A percentile compares a stretch with the other conserved stretches of the same genome.
Conservation (phyloP, 2,797 vertebrate species). For the Coilia nasus region DNA sequence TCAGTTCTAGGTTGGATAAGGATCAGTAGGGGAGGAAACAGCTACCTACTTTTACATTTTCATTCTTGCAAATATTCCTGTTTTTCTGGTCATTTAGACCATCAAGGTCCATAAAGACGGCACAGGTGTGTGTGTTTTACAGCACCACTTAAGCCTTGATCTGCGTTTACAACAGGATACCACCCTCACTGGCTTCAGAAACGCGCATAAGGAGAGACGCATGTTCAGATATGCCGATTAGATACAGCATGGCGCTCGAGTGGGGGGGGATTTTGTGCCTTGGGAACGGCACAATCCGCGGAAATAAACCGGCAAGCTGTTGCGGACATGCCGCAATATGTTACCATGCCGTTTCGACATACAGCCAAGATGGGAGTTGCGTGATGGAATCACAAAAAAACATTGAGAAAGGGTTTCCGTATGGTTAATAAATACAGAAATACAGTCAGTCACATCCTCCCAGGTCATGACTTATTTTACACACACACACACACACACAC, state of each 20-base stretch:
- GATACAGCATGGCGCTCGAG: neutral
- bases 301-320: neutral
- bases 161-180: no score
- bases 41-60: neutral
- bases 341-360: neutral
- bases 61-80: neutral
- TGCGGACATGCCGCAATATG: neutral
- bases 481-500: neutral
- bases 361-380: neutral
- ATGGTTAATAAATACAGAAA: neutral
- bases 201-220: neutral
- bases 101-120: neutral
- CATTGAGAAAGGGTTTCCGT: neutral
- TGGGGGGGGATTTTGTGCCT: slow-evolving; percentile 7
- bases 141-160: no score
- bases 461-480: neutral
- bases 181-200: neutral
- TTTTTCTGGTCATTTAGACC: neutral
- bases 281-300: neutral
- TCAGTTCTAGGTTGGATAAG: neutral
- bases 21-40: neutral
- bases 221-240: slow-evolving; percentile 5
- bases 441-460: neutral
- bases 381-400: neutral
- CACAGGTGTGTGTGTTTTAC: no score